Percentiles rank a stretch among this genome's conserved stretches.
These are phyloP conservation scores for Ennomos quercinarius DNA, from an alignment of 2,888 invertebrate species.

Conservation along the genomic window DNA sequence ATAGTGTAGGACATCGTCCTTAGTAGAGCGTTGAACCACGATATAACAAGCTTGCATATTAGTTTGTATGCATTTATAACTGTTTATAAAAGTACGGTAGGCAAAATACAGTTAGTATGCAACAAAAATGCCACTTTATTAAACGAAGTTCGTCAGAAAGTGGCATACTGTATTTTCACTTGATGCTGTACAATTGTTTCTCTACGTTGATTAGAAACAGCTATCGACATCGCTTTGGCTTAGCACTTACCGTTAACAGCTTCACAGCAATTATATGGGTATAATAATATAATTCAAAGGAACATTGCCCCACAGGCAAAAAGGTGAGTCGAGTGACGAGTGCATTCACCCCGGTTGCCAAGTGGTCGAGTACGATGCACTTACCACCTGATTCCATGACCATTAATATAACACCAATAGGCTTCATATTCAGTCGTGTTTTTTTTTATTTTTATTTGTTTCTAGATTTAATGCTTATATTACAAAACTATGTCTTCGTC, in stretches of 20 bases:
- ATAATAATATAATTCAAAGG: conserved; percentile 42
- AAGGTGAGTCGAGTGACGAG: conserved; percentile 54
- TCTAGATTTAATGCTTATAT: too few relatives aligned
- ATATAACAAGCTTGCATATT: neutral
- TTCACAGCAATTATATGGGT: conserved; percentile 34
- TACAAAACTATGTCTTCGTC: too few relatives aligned
- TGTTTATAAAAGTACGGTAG: too few relatives aligned
- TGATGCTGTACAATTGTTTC: neutral
- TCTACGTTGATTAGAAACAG: neutral
- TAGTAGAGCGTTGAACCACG: conserved; percentile 11
- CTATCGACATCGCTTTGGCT: conserved; percentile 10
- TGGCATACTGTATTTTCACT: neutral
- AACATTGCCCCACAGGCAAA: conserved; percentile 53
- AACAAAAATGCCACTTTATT: neutral
- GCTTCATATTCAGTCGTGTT: conserved; percentile 3
- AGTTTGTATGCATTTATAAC: neutral
- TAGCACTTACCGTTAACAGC: conserved; percentile 31
- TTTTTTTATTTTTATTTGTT: neutral
- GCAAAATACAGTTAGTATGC: too few relatives aligned
- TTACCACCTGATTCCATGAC: conserved; percentile 55
- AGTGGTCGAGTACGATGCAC: conserved; percentile 61
- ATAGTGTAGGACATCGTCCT: conserved; percentile 19
- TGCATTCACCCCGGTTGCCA: conserved; percentile 55
- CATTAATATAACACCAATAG: conserved; percentile 52
- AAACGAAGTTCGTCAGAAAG: neutral